Percentiles rank a stretch among this genome's conserved stretches.
Conservation (phyloP, 2,797 vertebrate species). For the Acanthurus lineatus region DNA sequence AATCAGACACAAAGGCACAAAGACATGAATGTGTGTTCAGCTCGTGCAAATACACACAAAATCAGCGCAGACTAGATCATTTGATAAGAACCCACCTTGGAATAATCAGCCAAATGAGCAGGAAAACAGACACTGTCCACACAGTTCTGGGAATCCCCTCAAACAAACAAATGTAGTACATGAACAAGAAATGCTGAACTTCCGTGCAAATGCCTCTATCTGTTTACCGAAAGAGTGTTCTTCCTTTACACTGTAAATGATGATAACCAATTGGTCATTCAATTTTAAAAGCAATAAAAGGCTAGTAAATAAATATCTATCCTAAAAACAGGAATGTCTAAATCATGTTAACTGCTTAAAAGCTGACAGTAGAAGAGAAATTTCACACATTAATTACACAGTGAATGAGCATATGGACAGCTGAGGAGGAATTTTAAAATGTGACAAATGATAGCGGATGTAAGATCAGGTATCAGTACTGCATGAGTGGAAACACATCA, state of each 20-base stretch:
- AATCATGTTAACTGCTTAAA: not conserved
- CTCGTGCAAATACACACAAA: constrained; percentile 30
- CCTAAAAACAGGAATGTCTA: not conserved
- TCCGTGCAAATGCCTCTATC: not conserved
- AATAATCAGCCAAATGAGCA: constrained; percentile 25
- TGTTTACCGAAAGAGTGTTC: not conserved
- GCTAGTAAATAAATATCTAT: not conserved
- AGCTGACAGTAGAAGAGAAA: not conserved
- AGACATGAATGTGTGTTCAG: not conserved
- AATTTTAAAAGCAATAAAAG: not conserved
- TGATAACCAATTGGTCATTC: not conserved
- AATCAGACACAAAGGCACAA: not conserved
- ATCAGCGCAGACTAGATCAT: constrained; percentile 26
- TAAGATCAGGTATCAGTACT: constrained; percentile 41
- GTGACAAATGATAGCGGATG: constrained; percentile 25
- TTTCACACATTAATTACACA: not conserved
- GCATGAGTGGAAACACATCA: constrained; percentile 49
- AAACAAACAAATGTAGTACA: constrained; percentile 26
- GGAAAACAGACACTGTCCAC: constrained; percentile 51
- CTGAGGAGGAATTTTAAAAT: constrained; percentile 21
- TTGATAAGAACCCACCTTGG: constrained; percentile 39
- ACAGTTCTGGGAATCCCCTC: constrained; percentile 71
- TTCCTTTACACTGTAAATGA: not conserved
- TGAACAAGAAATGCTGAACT: not conserved
- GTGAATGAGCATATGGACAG: constrained; percentile 2